These are phyloP conservation scores for Nezara viridula DNA, from an alignment of 2,888 invertebrate species.

Conservation along the genomic window DNA sequence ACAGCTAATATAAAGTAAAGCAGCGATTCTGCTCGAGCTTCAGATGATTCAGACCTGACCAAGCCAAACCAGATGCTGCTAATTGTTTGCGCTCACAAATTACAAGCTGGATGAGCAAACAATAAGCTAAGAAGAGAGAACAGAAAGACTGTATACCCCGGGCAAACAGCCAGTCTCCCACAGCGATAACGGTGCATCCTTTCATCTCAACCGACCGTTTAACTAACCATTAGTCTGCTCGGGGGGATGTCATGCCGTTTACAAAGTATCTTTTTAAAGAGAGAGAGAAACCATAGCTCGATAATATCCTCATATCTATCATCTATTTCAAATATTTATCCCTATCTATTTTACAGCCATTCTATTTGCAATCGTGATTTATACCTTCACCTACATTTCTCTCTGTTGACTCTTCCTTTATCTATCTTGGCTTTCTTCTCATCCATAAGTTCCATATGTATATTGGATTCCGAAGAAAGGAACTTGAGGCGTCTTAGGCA, in stretches of 20 bases:
- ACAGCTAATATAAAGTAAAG: too few species aligned
- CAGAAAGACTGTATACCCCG: background rate
- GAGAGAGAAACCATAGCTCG: background rate
- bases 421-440: background rate
- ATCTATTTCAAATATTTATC: background rate
- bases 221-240: slow-evolving; percentile 27
- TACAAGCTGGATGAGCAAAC: background rate
- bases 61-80: background rate
- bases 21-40: background rate
- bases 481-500: background rate
- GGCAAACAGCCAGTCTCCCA: slow-evolving; percentile 4
- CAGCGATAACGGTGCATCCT: slow-evolving; percentile 35
- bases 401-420: background rate
- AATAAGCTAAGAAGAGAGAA: slow-evolving; percentile 5
- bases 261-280: slow-evolving; percentile 22
- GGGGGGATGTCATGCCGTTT: background rate
- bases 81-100: slow-evolving; percentile 12
- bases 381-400: background rate
- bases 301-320: background rate
- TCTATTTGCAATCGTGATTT: background rate
- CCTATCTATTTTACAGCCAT: background rate
- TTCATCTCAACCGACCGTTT: slow-evolving; percentile 40
- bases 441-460: background rate
- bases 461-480: background rate
- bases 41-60: background rate